Conservation (phyloP, 2,888 invertebrate genomes). For the Ecliptopera silaceata region DNA sequence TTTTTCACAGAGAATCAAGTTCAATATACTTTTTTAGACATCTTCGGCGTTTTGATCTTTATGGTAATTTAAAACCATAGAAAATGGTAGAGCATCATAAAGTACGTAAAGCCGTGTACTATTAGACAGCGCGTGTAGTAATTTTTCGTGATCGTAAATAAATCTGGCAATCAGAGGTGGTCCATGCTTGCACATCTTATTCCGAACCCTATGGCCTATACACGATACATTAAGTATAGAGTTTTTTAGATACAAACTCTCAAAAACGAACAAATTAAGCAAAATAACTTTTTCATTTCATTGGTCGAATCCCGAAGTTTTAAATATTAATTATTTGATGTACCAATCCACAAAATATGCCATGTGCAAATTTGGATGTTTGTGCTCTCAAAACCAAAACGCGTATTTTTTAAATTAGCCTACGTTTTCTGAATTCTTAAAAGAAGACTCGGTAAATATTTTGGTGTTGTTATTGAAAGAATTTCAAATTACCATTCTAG, state of each 20-base stretch:
- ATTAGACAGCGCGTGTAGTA: conserved; percentile 22
- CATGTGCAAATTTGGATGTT: conserved; percentile 29
- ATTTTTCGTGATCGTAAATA: conserved; percentile 35
- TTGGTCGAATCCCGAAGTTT: too few relatives aligned
- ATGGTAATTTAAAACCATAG: conserved; percentile 7
- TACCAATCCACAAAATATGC: too few relatives aligned
- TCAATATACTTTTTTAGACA: too few relatives aligned
- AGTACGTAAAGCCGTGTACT: conserved; percentile 19
- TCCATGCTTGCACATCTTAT: conserved; percentile 22
- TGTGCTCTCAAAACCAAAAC: conserved; percentile 29
- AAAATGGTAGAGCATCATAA: conserved; percentile 14
- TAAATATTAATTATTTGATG: too few relatives aligned
- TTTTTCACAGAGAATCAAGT: too few relatives aligned
- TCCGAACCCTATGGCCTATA: conserved; percentile 37
- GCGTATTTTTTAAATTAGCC: conserved; percentile 32
- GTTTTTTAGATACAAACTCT: conserved; percentile 46
- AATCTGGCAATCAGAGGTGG: conserved; percentile 24
- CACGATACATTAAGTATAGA: conserved; percentile 38
- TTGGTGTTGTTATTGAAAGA: conserved; percentile 29
- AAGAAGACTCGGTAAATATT: conserved; percentile 32
- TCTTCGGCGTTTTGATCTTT: background rate
- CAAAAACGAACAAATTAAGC: too few relatives aligned
- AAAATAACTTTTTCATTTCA: too few relatives aligned
- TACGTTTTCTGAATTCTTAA: conserved; percentile 32
- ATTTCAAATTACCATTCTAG: conserved; percentile 17